Evolutionary conservation across 2,888 invertebrate genomes (phyloP).

Genomic region (Athalia rosae): DNA sequence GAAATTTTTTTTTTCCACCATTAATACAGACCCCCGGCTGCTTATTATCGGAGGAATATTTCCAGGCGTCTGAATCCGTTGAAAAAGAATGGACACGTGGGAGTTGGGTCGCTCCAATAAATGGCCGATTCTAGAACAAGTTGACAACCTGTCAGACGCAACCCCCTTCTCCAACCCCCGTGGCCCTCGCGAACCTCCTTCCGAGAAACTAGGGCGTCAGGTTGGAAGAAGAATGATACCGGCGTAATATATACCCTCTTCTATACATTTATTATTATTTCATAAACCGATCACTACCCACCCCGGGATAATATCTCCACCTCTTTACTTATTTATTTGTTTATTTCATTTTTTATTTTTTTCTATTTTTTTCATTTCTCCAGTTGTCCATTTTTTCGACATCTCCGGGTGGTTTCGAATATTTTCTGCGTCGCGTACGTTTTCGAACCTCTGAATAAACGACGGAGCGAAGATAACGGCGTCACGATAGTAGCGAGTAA

Average conservation of each 20-base stretch:
- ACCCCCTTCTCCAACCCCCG: conserved; percentile 6
- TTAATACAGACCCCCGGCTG: not conserved
- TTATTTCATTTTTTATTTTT: not conserved
- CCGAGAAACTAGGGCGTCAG: conserved; percentile 6
- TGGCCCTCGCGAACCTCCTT: not conserved
- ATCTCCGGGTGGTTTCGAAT: no score
- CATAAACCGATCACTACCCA: not conserved
- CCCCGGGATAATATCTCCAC: not conserved
- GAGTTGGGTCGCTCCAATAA: conserved; percentile 23
- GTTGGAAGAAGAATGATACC: not conserved
- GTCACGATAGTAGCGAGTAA: no score
- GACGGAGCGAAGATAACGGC: no score
- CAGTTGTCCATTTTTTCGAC: no score
- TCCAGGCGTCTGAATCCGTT: not conserved
- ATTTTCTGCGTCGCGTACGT: no score
- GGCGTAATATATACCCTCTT: not conserved
- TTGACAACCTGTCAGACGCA: conserved; percentile 35
- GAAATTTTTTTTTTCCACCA: no score
- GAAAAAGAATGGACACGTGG: not conserved
- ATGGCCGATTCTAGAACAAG: conserved; percentile 20
- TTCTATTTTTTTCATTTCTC: no score
- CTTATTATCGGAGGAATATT: not conserved
- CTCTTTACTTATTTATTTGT: not conserved
- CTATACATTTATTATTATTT: not conserved
- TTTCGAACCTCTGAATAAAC: no score